Base-by-base conservation (phyloP, 2,888 invertebrate genomes). In the Alcis repandata region DNA sequence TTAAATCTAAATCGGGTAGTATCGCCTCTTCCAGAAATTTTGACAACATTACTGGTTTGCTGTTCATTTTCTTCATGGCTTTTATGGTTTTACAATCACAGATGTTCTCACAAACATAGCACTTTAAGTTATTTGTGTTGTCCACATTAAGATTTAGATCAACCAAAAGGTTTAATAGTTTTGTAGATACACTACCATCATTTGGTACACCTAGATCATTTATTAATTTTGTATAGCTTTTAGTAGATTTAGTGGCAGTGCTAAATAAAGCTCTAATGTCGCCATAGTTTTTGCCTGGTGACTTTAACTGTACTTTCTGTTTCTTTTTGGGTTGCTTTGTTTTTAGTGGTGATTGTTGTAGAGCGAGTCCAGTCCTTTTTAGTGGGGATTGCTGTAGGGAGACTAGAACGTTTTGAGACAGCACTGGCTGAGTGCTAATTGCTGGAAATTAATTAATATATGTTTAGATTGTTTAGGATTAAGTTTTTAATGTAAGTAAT, bases 191-290 rank as follows among this genome's bases (percentile, higher is more conserved):
- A 57, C 78, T 84, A 27, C 84, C 87, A 68, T 88, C 82, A 54
- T 84, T 85, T 73, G 89, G 84, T 11, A 93, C 80, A 0, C 90
- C 86, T 61, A 91, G 74, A 69, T 92, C 90, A 66, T 85, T 89
- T 15, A 91, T 85, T 36, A 89, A 74, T 80, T 92, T 92, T 1
- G 91, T 92, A 57, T 94, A 89, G 76, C 83, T 94, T 66, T 90
- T 88, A 13, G 90, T 91, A n/a, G 90, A 90, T 79, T 90, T 93
- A 0, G 90, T 92, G 0, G 84, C 85, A 10, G 90, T 88, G 67
- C 90, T 88, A 53, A 95, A 95, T 67, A 95, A 86, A 53, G 92
- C 91, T 79, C 95, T 85, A 33, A 95, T 95, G 64, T 95, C 95
- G 0, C 93, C 90, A 78, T 94, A 80, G 84, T 85, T 89, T 82